Conservation (phyloP, 2,797 vertebrate genomes). For the Bovichtus diacanthus region DNA sequence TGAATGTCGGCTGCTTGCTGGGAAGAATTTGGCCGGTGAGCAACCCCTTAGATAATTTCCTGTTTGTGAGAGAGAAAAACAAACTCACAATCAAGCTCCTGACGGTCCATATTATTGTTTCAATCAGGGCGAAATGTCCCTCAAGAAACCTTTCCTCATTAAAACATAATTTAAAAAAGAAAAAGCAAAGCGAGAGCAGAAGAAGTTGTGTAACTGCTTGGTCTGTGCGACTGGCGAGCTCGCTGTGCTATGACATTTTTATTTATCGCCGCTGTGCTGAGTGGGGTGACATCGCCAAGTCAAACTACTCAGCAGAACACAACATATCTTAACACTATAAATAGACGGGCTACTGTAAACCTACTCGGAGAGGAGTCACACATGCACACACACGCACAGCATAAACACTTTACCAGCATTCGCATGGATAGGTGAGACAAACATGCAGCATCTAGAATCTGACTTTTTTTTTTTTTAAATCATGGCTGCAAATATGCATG, state of each 20-base stretch:
- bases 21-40: constrained; percentile 43
- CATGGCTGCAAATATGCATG: not conserved
- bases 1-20: constrained; percentile 34
- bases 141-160: constrained; percentile 11
- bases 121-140: constrained; percentile 17
- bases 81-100: constrained; percentile 39
- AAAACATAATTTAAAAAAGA: no score
- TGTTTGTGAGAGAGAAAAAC: constrained; percentile 48
- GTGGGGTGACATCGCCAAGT: constrained; percentile 68
- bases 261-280: constrained; percentile 65
- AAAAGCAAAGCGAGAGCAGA: not conserved
- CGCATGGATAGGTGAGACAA: constrained; percentile 8
- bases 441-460: not conserved
- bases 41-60: constrained; percentile 52
- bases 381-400: constrained; percentile 46
- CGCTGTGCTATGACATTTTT: constrained; percentile 40
- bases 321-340: constrained; percentile 71
- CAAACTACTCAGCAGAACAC: constrained; percentile 76
- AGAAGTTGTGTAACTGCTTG: constrained; percentile 3
- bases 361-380: constrained; percentile 60
- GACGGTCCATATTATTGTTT: constrained; percentile 32
- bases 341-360: constrained; percentile 76
- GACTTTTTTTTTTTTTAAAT: not conserved
- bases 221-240: constrained; percentile 3
- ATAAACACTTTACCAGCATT: constrained; percentile 56